Percentiles rank a stretch among this genome's conserved stretches.
Evolutionary conservation across 2,113 vertebrate genomes (phyloP).

Genomic region (Orcinus orca): DNA sequence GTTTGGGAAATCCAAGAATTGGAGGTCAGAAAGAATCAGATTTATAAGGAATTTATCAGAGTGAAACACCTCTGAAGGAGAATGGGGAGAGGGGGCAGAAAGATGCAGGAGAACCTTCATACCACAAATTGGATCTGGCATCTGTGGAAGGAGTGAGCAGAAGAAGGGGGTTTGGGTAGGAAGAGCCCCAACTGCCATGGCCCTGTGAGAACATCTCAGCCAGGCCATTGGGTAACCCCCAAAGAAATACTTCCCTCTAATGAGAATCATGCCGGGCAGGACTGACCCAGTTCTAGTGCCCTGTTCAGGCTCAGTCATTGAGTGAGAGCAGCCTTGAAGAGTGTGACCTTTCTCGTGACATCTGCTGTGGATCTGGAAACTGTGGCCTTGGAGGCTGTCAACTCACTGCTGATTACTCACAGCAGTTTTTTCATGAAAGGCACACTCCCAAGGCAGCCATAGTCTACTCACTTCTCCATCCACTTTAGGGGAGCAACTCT

Average conservation of each 20-base stretch:
- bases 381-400: background rate
- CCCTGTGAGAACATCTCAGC: fast-evolving
- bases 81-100: too few species aligned
- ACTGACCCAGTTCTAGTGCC: background rate
- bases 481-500: background rate
- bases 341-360: background rate
- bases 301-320: background rate
- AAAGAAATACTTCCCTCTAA: fast-evolving
- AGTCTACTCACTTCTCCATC: too few species aligned
- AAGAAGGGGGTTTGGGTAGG: background rate
- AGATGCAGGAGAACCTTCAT: background rate
- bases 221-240: background rate
- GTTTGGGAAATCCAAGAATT: background rate
- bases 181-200: fast-evolving
- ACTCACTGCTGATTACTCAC: background rate
- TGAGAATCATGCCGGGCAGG: background rate
- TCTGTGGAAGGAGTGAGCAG: fast-evolving
- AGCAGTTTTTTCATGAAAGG: background rate
- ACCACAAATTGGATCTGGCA: background rate
- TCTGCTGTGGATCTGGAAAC: background rate
- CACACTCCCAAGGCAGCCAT: background rate
- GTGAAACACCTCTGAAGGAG: background rate
- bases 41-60: background rate
- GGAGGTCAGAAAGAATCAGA: background rate
- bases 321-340: background rate